Conservation (phyloP, 2,113 vertebrate genomes). For the Tonatia bakeri region DNA sequence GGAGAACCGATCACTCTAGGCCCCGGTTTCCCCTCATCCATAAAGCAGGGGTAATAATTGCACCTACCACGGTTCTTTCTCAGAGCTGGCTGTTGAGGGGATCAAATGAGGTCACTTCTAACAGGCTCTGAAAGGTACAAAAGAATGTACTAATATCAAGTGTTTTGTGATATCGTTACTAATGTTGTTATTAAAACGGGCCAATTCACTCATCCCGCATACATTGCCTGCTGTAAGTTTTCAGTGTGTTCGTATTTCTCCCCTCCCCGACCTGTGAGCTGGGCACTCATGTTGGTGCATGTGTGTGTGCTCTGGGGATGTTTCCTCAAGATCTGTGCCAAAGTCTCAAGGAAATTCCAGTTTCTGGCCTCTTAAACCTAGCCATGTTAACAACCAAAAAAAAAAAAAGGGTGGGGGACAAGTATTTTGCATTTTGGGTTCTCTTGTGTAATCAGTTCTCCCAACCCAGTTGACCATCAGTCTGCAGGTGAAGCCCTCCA, state of each 20-base stretch:
- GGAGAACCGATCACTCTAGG: background rate
- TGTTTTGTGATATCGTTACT: background rate
- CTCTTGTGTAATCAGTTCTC: background rate
- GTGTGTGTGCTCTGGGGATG: background rate
- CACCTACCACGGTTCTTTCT: background rate
- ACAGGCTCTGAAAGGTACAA: background rate
- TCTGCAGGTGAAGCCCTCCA: background rate
- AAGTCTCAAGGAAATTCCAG: background rate
- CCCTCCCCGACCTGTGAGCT: background rate
- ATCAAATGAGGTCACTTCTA: background rate
- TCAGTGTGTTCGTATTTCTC: background rate
- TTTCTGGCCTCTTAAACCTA: background rate
- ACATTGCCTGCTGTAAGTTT: background rate
- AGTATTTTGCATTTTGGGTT: background rate
- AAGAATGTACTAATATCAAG: background rate
- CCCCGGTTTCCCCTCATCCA: background rate
- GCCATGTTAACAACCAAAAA: background rate
- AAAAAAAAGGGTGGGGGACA: rapidly evolving
- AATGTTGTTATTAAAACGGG: background rate
- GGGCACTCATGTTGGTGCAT: background rate
- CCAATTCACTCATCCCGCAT: background rate
- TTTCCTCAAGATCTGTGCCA: background rate
- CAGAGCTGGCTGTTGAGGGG: background rate
- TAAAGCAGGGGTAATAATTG: background rate
- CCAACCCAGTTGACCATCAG: background rate